Conservation (phyloP, 2,888 invertebrate genomes). For the Lasioglossum pauxillum region DNA sequence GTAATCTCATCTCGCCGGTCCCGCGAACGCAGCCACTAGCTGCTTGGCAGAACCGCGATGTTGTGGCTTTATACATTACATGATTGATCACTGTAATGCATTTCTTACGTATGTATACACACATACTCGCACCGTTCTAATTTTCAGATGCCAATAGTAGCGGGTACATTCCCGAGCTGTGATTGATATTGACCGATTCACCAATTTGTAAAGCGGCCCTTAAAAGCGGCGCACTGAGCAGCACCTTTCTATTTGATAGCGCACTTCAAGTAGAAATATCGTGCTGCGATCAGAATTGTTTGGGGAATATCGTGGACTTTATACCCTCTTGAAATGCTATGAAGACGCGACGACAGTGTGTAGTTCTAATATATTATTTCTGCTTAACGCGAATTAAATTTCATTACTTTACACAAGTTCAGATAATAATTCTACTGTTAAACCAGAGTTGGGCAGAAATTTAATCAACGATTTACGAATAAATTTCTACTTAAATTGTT, state of each 20-base stretch:
- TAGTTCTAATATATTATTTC: not conserved
- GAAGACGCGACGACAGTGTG: not conserved
- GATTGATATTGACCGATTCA: constrained; percentile 1
- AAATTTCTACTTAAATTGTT: no score
- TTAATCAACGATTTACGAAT: no score
- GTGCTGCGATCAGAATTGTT: not conserved
- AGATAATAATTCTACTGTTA: no score
- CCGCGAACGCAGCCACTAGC: not conserved
- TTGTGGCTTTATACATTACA: not conserved
- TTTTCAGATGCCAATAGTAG: not conserved
- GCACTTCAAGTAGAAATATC: not conserved
- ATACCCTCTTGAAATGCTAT: not conserved
- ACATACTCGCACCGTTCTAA: not conserved
- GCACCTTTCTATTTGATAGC: not conserved
- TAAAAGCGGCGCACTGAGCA: not conserved
- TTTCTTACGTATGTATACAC: constrained; percentile 5
- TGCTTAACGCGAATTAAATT: not conserved
- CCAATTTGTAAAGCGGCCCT: not conserved
- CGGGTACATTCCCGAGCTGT: not conserved
- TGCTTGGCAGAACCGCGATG: not conserved
- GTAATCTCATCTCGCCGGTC: constrained; percentile 19
- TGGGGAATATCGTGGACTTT: not conserved
- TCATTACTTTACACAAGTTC: not conserved
- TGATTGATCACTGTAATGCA: constrained; percentile 8
- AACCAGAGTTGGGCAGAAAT: no score